Evolutionary conservation across 2,888 invertebrate genomes (phyloP).

Genomic region (Scrobipalpa costella): DNA sequence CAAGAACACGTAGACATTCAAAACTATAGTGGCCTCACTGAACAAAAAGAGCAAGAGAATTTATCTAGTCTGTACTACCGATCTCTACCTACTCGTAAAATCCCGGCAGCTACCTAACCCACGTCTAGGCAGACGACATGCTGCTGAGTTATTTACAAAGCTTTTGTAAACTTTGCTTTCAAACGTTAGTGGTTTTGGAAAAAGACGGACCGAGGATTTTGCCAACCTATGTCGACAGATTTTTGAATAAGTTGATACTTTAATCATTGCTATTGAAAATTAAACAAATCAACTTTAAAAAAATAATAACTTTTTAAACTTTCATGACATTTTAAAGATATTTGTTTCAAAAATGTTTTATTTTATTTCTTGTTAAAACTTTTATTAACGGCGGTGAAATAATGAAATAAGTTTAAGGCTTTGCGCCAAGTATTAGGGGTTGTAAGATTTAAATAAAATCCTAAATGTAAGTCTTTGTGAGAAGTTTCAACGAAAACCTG

Average conservation of each 20-base stretch:
- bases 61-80: too few species aligned
- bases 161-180: not conserved
- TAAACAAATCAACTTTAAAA: too few species aligned
- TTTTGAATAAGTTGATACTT: too few species aligned
- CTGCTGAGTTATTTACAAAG: slow-evolving; percentile 3
- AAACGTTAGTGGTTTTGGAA: not conserved
- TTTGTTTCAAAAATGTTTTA: not conserved
- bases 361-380: not conserved
- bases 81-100: too few species aligned
- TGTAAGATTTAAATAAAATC: slow-evolving; percentile 20
- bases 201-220: too few species aligned
- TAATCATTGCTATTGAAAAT: too few species aligned
- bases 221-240: too few species aligned
- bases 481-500: slow-evolving; percentile 4
- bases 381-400: not conserved
- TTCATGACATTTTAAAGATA: too few species aligned
- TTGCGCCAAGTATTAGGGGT: slow-evolving; percentile 28
- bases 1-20: too few species aligned
- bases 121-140: not conserved
- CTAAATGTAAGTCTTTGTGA: not conserved
- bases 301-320: too few species aligned
- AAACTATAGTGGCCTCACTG: too few species aligned
- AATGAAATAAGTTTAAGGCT: not conserved
- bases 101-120: not conserved
- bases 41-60: too few species aligned